Evolutionary conservation across 2,797 vertebrate genomes (phyloP).

Genomic region (Centropyge bicolor): DNA sequence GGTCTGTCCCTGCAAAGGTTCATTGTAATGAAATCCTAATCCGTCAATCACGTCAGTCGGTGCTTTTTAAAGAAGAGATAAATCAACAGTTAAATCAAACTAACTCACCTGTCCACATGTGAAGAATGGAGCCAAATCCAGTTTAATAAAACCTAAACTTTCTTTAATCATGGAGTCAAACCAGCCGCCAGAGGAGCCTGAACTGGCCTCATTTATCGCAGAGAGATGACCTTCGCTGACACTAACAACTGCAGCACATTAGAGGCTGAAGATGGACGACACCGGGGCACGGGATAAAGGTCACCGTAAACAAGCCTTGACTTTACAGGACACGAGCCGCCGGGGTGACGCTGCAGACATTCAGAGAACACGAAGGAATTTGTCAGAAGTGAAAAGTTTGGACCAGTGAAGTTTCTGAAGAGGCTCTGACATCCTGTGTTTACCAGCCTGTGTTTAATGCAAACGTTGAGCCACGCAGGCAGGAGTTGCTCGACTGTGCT

Average conservation of each 20-base stretch:
- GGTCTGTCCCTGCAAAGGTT: too few species aligned
- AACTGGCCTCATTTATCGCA: conserved; percentile 47
- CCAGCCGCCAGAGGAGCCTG: background rate
- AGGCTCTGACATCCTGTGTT: conserved; percentile 47
- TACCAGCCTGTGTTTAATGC: too few species aligned
- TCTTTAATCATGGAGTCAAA: conserved; percentile 17
- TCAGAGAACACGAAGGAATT: background rate
- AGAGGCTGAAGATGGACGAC: conserved; percentile 56
- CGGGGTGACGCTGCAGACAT: conserved; percentile 18
- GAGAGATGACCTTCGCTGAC: conserved; percentile 46
- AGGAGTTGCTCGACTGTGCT: conserved; percentile 28
- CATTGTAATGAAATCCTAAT: too few species aligned
- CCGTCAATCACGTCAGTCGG: too few species aligned
- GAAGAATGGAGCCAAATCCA: background rate
- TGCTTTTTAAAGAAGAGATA: too few species aligned
- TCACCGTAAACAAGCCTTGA: conserved; percentile 42
- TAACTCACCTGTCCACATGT: background rate
- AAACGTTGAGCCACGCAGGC: conserved; percentile 42
- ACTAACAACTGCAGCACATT: conserved; percentile 51
- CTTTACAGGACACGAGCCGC: conserved; percentile 37
- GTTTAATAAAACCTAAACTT: background rate
- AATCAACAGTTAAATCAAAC: background rate
- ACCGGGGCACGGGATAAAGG: conserved; percentile 37
- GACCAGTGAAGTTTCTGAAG: conserved; percentile 33
- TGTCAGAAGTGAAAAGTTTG: conserved; percentile 44